Conservation (phyloP, 2,113 vertebrate species). For the Origma solitaria region DNA sequence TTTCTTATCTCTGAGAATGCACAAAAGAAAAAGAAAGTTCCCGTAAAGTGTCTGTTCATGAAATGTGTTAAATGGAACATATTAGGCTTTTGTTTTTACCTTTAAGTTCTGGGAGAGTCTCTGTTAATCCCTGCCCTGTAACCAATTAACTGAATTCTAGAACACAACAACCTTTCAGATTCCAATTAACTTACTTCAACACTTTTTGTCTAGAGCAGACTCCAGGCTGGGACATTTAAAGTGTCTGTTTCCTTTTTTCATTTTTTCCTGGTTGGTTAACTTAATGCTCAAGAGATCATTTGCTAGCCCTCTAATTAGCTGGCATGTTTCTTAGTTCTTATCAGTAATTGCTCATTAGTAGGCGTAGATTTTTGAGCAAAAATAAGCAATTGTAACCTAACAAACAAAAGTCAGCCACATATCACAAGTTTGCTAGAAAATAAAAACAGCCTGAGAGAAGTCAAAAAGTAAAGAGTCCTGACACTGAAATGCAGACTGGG, state of each 20-base stretch:
- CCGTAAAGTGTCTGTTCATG: not conserved
- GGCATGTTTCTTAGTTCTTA: conserved; percentile 8
- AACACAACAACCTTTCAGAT: not conserved
- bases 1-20: not conserved
- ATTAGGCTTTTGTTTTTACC: not conserved
- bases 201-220: not conserved
- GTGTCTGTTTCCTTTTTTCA: not conserved
- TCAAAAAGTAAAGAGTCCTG: not conserved
- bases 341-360: conserved; percentile 22
- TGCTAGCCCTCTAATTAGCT: conserved; percentile 20
- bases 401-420: not conserved
- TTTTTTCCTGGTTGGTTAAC: not conserved
- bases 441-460: not conserved
- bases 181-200: conserved; percentile 12
- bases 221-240: not conserved
- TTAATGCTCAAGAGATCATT: not conserved
- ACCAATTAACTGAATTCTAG: not conserved
- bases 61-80: not conserved
- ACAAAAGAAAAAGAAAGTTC: not conserved
- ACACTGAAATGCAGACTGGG: not conserved
- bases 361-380: conserved; percentile 4
- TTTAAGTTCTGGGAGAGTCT: not conserved
- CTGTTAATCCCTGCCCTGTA: not conserved
- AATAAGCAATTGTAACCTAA: not conserved
- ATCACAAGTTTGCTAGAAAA: not conserved